Conservation (phyloP, 2,888 invertebrate genomes). For the Trichopoda pennipes region DNA sequence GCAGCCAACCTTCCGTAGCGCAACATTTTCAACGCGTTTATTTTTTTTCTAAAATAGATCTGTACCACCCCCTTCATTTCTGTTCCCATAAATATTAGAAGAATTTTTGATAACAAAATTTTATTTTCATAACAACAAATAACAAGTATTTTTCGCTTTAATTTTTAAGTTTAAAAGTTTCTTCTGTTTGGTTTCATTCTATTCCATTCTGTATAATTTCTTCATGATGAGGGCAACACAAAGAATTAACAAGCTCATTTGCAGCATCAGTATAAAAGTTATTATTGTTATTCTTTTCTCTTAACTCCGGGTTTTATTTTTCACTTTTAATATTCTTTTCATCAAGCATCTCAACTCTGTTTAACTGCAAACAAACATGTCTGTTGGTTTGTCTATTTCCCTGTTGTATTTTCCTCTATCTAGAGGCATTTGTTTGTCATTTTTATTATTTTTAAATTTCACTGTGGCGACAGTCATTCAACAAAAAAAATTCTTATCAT, state of each 20-base stretch:
- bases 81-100: too few relatives aligned
- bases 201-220: too few relatives aligned
- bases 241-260: constrained; percentile 49
- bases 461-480: constrained; percentile 6
- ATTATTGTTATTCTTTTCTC: constrained; percentile 34
- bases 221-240: background rate
- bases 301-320: background rate
- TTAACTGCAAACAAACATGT: background rate
- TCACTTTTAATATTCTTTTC: background rate
- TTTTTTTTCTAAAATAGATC: too few relatives aligned
- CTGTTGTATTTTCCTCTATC: constrained; percentile 1
- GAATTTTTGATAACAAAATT: too few relatives aligned
- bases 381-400: background rate
- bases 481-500: constrained; percentile 44
- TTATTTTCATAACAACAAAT: too few relatives aligned
- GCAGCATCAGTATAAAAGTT: constrained; percentile 41
- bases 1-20: too few relatives aligned
- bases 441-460: constrained; percentile 30
- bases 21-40: too few relatives aligned
- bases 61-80: too few relatives aligned
- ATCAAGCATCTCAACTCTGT: background rate
- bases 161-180: too few relatives aligned
- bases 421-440: constrained; percentile 24
- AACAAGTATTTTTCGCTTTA: too few relatives aligned
- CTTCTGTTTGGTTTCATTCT: too few relatives aligned